phyloP scores from a whole-genome alignment of 2,888 invertebrate species.

The Caenorhabditis auriculariae region DNA sequence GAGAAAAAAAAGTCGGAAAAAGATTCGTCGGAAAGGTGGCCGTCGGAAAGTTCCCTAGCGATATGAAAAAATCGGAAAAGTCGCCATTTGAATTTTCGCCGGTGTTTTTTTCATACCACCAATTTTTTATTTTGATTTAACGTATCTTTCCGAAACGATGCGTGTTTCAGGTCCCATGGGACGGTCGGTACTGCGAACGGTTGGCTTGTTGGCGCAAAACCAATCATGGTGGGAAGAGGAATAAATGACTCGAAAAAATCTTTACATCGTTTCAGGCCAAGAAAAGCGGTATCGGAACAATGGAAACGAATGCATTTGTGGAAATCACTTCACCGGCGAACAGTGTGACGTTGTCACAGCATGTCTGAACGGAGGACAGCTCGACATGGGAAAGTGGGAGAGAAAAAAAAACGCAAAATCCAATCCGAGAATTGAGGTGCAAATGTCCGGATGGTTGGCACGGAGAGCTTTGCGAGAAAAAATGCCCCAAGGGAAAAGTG shows the following conservation, averaged over 20 bases:
- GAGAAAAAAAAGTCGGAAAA: too few relatives aligned
- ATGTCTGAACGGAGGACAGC: conserved; percentile 49
- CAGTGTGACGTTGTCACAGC: conserved; percentile 50
- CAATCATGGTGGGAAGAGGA: conserved; percentile 22
- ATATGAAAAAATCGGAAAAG: too few relatives aligned
- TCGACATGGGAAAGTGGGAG: conserved; percentile 34
- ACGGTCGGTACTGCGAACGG: conserved; percentile 56
- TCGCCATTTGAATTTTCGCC: too few relatives aligned
- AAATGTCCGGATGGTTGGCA: conserved; percentile 53
- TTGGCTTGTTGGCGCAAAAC: conserved; percentile 60
- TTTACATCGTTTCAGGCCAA: conserved; percentile 5
- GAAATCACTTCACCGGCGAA: conserved; percentile 48
- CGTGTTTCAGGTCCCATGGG: conserved; percentile 52
- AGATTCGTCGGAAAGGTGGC: too few relatives aligned
- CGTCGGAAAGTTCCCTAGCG: too few relatives aligned
- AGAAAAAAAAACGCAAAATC: background rate
- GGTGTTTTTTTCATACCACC: too few relatives aligned
- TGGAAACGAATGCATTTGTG: conserved; percentile 50
- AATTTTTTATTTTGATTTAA: background rate
- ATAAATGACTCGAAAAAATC: background rate
- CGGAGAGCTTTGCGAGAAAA: conserved; percentile 55
- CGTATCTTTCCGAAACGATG: background rate
- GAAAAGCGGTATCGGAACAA: conserved; percentile 35
- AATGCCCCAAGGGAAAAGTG: conserved; percentile 46
- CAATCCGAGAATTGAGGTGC: conserved; percentile 32